These are phyloP conservation scores for Scaptodrosophila latifasciaeformis DNA, from an alignment of 2,888 invertebrate species.

Conservation along the genomic window DNA sequence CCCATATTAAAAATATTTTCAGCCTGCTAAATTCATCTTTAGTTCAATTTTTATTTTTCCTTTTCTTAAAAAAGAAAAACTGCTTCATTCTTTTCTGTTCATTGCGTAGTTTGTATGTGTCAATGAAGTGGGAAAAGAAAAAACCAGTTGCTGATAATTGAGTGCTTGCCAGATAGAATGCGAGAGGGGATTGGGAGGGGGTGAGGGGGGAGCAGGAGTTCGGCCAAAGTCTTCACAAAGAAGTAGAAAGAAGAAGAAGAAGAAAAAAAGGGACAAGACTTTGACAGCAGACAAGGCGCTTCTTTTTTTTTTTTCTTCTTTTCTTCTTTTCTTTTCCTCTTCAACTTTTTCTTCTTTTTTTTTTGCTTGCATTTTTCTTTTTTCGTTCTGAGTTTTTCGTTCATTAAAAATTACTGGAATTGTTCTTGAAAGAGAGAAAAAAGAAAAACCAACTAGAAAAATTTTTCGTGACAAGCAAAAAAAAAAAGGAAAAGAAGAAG, in stretches of 20 bases:
- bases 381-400: not conserved
- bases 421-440: conserved; percentile 17
- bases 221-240: no score
- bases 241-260: not conserved
- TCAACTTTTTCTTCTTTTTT: no score
- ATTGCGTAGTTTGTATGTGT: no score
- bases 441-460: conserved; percentile 1
- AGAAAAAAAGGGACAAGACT: not conserved
- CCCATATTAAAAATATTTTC: no score
- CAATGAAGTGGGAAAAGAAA: no score
- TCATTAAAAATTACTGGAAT: conserved; percentile 25
- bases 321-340: not conserved
- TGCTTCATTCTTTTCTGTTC: no score
- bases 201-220: not conserved
- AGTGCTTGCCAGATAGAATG: conserved; percentile 2
- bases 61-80: no score
- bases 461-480: conserved; percentile 7
- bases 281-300: not conserved
- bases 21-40: no score
- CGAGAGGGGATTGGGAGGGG: not conserved
- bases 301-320: not conserved
- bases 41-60: no score
- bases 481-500: not conserved
- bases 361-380: no score
- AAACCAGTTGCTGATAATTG: conserved; percentile 9